Conservation (phyloP, 2,797 vertebrate species). For the Eurystomus glaucurus region DNA sequence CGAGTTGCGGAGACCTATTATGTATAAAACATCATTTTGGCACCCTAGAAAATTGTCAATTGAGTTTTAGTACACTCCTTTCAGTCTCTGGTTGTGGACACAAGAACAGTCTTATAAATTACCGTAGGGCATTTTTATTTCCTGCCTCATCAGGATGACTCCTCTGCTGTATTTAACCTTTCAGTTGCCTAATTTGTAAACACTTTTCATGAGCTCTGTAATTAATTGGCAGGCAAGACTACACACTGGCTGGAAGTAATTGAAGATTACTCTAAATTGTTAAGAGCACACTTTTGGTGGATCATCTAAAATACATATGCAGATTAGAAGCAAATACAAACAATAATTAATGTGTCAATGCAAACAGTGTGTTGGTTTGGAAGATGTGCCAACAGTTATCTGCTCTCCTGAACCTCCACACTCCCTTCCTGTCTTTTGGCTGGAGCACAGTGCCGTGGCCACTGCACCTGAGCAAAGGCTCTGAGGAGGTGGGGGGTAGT, state of each 20-base stretch:
- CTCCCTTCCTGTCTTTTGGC: not conserved
- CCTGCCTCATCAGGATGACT: not conserved
- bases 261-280: conserved; percentile 41
- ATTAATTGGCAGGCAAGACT: conserved; percentile 20
- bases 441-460: rapidly evolving
- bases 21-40: not conserved
- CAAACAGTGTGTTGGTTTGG: not conserved
- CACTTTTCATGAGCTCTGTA: not conserved
- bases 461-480: rapidly evolving
- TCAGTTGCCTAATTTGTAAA: not conserved
- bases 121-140: not conserved
- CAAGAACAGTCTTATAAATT: not conserved
- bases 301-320: not conserved
- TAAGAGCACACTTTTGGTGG: not conserved
- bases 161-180: conserved; percentile 11
- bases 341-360: not conserved
- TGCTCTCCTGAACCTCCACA: rapidly evolving
- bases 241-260: not conserved
- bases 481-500: not conserved
- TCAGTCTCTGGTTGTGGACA: not conserved
- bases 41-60: not conserved
- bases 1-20: not conserved
- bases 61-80: not conserved
- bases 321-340: conserved; percentile 23
- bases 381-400: not conserved